phyloP scores from a whole-genome alignment of 2,113 vertebrate genomes.

The Vidua chalybeata region DNA sequence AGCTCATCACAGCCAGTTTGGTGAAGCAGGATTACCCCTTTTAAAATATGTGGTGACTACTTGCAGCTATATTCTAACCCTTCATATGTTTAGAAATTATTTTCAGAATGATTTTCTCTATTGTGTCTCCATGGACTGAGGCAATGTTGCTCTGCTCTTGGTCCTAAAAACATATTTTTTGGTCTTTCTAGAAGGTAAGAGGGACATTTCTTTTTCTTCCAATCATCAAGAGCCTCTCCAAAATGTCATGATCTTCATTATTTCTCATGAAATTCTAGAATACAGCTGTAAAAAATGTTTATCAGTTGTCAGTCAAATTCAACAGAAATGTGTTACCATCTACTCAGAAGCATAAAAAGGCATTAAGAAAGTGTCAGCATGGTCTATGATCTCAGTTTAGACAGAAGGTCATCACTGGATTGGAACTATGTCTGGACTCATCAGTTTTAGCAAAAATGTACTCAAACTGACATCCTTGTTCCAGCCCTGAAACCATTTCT shows the following conservation, averaged over 20 bases:
- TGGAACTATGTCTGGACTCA: neutral
- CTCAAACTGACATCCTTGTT: neutral
- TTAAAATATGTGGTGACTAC: neutral
- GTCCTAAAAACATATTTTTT: neutral
- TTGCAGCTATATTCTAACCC: neutral
- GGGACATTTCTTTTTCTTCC: neutral
- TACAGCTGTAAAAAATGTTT: neutral
- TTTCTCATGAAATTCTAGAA: neutral
- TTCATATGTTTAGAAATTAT: neutral
- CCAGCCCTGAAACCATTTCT: neutral
- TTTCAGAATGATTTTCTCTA: neutral
- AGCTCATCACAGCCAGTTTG: neutral
- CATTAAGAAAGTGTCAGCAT: neutral
- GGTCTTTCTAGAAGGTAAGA: neutral
- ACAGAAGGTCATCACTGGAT: neutral
- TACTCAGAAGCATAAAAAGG: neutral
- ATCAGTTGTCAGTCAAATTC: neutral
- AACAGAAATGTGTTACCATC: neutral
- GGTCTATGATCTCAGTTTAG: neutral
- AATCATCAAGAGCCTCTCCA: neutral
- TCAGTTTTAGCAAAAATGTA: neutral
- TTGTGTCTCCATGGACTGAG: rapidly evolving
- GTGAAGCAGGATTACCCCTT: neutral
- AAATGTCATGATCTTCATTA: neutral
- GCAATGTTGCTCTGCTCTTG: neutral